Conservation (phyloP, 2,888 invertebrate genomes). For the Epirrhoe alternata region DNA sequence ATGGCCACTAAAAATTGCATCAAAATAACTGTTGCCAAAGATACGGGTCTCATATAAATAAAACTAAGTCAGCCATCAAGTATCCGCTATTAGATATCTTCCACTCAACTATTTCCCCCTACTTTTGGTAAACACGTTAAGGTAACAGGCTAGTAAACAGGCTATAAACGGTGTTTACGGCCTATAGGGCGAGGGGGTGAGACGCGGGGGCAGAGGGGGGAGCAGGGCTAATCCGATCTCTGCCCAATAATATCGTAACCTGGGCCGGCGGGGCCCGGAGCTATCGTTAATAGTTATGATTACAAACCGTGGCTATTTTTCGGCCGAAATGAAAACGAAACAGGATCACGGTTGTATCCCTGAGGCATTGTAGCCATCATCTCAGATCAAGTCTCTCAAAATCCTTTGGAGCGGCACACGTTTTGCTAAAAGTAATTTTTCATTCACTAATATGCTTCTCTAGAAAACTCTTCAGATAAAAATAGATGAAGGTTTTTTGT, state of each 20-base stretch:
- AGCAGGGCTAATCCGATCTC: conserved; percentile 28
- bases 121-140: conserved; percentile 33
- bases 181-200: conserved; percentile 3
- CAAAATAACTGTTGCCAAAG: conserved; percentile 1
- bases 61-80: conserved; percentile 18
- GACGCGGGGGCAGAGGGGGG: not conserved
- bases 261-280: conserved; percentile 25
- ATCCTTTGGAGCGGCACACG: too few relatives aligned
- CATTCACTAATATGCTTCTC: too few relatives aligned
- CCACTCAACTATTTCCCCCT: conserved; percentile 15
- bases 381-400: too few relatives aligned
- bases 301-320: conserved; percentile 20
- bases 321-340: not conserved
- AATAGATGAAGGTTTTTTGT: too few relatives aligned
- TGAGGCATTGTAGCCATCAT: too few relatives aligned
- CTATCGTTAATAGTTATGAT: conserved; percentile 32
- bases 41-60: conserved; percentile 1
- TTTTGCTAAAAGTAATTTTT: too few relatives aligned
- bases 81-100: conserved; percentile 24
- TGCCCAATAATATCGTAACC: conserved; percentile 30
- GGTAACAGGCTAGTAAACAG: conserved; percentile 30
- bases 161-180: conserved; percentile 30
- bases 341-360: too few relatives aligned
- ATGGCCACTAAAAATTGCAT: not conserved
- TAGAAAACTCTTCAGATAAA: too few relatives aligned